phyloP scores from a whole-genome alignment of 2,888 invertebrate species.

The Cheilosia vulpina region DNA sequence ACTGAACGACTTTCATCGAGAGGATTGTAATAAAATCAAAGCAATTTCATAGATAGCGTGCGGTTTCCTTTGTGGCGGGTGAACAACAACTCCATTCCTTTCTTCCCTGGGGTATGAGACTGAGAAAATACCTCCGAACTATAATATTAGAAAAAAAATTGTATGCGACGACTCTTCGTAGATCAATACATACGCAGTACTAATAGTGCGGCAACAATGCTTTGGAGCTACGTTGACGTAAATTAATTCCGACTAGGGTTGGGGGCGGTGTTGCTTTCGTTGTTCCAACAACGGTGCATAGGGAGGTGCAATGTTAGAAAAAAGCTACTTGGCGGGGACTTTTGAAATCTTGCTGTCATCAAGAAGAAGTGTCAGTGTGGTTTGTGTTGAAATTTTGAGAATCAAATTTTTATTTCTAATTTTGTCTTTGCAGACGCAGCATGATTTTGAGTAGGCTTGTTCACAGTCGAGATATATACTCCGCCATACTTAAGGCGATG shows the following conservation, averaged over 20 bases:
- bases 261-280: conserved; percentile 11
- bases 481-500: too few species aligned
- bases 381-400: too few species aligned
- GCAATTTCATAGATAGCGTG: conserved; percentile 64
- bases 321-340: too few species aligned
- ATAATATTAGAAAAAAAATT: not conserved
- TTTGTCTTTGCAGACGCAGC: too few species aligned
- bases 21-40: conserved; percentile 65
- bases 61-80: conserved; percentile 58
- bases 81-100: conserved; percentile 40
- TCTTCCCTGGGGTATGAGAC: conserved; percentile 7
- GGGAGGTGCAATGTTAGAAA: too few species aligned
- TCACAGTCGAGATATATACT: too few species aligned
- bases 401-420: too few species aligned
- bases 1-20: conserved; percentile 46
- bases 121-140: not conserved
- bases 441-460: too few species aligned
- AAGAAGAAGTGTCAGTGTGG: too few species aligned
- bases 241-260: conserved; percentile 40
- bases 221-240: conserved; percentile 53
- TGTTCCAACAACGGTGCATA: not conserved
- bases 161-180: conserved; percentile 12
- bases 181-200: conserved; percentile 68
- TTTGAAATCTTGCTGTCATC: too few species aligned
- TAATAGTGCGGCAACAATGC: conserved; percentile 59